Conservation (phyloP, 2,888 invertebrate genomes). For the Rhyacophila evoluta region DNA sequence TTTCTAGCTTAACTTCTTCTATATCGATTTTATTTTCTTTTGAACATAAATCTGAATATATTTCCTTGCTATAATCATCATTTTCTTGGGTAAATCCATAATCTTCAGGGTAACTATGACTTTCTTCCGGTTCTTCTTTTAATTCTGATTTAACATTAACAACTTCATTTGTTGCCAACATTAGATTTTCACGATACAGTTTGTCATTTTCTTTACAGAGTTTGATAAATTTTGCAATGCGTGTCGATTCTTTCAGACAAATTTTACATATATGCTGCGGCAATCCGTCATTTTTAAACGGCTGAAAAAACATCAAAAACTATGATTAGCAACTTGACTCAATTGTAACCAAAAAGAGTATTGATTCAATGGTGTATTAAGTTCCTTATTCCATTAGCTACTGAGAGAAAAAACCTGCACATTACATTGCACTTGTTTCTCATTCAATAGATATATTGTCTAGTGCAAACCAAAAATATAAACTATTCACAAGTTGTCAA, state of each 20-base stretch:
- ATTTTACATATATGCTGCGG: neutral
- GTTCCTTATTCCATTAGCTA: too few species aligned
- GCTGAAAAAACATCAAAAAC: neutral
- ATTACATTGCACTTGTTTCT: too few species aligned
- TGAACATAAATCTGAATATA: neutral
- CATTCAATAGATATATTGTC: too few species aligned
- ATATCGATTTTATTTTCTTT: neutral
- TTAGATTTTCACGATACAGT: neutral
- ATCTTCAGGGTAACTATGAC: neutral
- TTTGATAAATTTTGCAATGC: neutral
- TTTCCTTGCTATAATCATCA: neutral
- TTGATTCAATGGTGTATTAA: too few species aligned
- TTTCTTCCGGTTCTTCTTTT: neutral
- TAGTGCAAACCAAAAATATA: too few species aligned
- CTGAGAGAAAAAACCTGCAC: too few species aligned
- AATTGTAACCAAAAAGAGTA: too few species aligned
- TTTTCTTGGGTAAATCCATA: neutral
- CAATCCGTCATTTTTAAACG: neutral
- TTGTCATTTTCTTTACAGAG: neutral
- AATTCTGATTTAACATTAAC: neutral
- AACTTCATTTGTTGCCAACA: neutral
- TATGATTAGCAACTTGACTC: too few species aligned
- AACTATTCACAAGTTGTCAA: too few species aligned
- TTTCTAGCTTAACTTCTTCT: neutral
- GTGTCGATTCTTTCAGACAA: neutral